These are phyloP conservation scores for Laticauda laticaudata DNA, from an alignment of 2,113 vertebrate genomes.

Conservation along the genomic window DNA sequence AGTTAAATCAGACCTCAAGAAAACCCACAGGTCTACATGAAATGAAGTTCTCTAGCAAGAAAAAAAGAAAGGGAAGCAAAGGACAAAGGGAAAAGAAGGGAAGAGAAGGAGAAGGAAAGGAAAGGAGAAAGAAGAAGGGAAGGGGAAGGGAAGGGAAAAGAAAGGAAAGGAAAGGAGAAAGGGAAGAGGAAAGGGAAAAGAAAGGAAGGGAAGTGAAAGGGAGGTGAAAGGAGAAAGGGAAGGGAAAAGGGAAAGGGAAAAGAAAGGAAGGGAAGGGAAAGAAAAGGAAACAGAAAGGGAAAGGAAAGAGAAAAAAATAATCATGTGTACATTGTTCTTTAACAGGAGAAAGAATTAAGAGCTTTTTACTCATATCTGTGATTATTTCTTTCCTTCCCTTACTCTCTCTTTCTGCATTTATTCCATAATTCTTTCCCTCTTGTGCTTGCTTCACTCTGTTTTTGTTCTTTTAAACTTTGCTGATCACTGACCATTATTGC, in stretches of 20 bases:
- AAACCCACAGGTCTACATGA: too few relatives aligned
- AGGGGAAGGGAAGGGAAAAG: too few relatives aligned
- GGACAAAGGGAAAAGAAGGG: too few relatives aligned
- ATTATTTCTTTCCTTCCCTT: not conserved
- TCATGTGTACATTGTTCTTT: not conserved
- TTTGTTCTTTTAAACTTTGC: not conserved
- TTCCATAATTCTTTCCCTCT: not conserved
- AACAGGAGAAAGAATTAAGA: not conserved
- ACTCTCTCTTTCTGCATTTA: not conserved
- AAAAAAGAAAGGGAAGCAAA: not conserved
- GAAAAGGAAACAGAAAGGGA: too few relatives aligned
- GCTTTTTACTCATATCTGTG: not conserved
- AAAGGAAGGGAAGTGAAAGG: too few relatives aligned
- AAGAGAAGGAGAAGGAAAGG: accelerated
- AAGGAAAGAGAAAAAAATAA: too few relatives aligned
- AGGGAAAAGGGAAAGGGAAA: too few relatives aligned
- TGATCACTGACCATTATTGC: not conserved
- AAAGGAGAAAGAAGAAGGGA: too few relatives aligned
- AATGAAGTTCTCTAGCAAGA: not conserved
- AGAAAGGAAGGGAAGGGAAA: too few relatives aligned
- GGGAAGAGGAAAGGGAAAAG: too few relatives aligned
- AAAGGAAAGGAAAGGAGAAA: too few relatives aligned
- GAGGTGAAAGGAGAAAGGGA: too few relatives aligned
- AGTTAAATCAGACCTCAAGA: not conserved
- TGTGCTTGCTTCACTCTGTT: not conserved